phyloP scores from a whole-genome alignment of 2,888 invertebrate species.

The Hemistola chrysoprasaria region DNA sequence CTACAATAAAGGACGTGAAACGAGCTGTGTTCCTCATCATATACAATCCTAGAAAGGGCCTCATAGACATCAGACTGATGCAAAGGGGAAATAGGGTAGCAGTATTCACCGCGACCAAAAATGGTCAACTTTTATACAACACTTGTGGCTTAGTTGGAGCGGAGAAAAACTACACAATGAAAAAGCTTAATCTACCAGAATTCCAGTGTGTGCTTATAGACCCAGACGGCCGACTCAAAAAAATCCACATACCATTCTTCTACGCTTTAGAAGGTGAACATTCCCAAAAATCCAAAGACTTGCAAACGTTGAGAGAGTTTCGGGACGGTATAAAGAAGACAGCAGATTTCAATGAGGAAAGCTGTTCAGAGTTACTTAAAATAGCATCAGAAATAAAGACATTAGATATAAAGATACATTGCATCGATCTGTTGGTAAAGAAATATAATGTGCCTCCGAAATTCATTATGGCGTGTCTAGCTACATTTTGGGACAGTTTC shows the following conservation, averaged over 20 bases:
- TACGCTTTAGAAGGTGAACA: conserved; percentile 93
- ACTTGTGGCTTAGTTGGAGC: conserved; percentile 91
- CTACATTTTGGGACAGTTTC: conserved; percentile 71
- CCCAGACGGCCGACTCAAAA: conserved; percentile 91
- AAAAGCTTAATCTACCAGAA: conserved; percentile 82
- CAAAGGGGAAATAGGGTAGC: conserved; percentile 95
- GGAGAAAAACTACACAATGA: conserved; percentile 76
- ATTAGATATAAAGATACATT: conserved; percentile 86
- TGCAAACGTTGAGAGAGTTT: conserved; percentile 91
- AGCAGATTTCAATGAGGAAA: conserved; percentile 70
- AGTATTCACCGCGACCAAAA: conserved; percentile 94
- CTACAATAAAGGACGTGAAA: conserved; percentile 73
- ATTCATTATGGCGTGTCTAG: conserved; percentile 76
- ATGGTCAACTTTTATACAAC: conserved; percentile 90
- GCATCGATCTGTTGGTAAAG: conserved; percentile 85
- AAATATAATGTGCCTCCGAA: conserved; percentile 85
- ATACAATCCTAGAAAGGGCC: conserved; percentile 95
- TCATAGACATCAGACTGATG: conserved; percentile 96
- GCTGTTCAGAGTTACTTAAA: conserved; percentile 76
- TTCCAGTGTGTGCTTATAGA: conserved; percentile 91
- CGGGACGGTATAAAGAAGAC: conserved; percentile 85
- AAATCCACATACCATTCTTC: conserved; percentile 94
- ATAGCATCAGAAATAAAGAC: conserved; percentile 86
- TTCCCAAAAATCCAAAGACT: conserved; percentile 92
- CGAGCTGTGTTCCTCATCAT: conserved; percentile 93